A percentile compares a stretch with the other conserved stretches of the same genome.
phyloP scores from a whole-genome alignment of 2,113 vertebrate genomes.

The Dolichotis patagonum region DNA sequence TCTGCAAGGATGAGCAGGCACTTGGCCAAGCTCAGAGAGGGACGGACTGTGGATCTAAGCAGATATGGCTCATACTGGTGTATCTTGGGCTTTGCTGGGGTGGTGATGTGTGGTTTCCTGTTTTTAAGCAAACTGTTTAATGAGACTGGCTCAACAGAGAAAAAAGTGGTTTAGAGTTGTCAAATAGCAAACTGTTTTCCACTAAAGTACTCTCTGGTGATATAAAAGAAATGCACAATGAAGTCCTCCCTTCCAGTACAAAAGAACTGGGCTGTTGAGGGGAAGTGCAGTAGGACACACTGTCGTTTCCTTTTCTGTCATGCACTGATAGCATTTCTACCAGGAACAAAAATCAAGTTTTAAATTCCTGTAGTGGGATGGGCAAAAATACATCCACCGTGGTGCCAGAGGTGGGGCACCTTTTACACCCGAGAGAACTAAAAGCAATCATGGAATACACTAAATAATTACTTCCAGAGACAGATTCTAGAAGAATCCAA shows the following conservation, averaged over 20 bases:
- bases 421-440: background rate
- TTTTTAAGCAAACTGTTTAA: slow-evolving; percentile 70
- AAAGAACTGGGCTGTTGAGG: background rate
- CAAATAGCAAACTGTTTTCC: slow-evolving; percentile 31
- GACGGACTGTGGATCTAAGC: background rate
- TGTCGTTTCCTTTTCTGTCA: background rate
- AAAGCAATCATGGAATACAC: background rate
- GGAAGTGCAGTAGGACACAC: accelerated
- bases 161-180: slow-evolving; percentile 21
- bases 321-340: background rate
- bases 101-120: slow-evolving; percentile 81
- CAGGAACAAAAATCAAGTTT: background rate
- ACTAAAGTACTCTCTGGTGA: slow-evolving; percentile 19
- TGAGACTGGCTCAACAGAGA: background rate
- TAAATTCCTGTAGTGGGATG: slow-evolving; percentile 12
- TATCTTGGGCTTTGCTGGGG: slow-evolving; percentile 46
- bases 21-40: background rate
- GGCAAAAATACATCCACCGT: background rate
- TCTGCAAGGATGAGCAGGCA: background rate
- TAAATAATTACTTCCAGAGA: background rate
- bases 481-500: background rate
- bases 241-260: background rate
- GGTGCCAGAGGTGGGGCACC: background rate
- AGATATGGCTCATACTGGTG: background rate
- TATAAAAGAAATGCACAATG: background rate